Percentiles rank a stretch among this genome's conserved stretches.
Evolutionary conservation across 1,140 invertebrate genomes (phyloP).

Genomic region (Brachionus paranguensis): DNA sequence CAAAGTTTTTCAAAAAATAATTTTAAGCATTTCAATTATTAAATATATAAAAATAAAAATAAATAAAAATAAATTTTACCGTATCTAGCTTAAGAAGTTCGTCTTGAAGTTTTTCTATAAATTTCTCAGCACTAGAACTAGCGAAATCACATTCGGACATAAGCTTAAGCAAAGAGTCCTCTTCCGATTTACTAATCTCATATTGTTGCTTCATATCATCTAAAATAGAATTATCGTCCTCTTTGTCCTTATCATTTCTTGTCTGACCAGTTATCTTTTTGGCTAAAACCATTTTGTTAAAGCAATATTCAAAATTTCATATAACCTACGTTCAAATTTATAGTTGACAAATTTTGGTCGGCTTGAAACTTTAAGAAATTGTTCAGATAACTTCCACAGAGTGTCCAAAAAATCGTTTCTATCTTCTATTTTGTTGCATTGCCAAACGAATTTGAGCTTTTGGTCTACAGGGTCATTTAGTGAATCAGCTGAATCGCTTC

Average conservation of each 20-base stretch:
- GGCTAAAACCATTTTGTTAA: background rate
- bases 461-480: background rate
- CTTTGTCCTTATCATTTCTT: background rate
- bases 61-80: background rate
- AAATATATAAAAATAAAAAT: no score
- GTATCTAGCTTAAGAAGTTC: slow-evolving; percentile 2
- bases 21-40: no score
- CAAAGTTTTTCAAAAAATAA: no score
- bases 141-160: slow-evolving; percentile 39
- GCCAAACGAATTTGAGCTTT: slow-evolving; percentile 35
- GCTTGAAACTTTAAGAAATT: background rate
- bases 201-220: slow-evolving; percentile 11
- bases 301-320: background rate
- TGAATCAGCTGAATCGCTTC: background rate
- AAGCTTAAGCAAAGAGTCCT: slow-evolving; percentile 18
- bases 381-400: slow-evolving; percentile 27
- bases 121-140: slow-evolving; percentile 20
- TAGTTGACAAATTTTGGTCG: slow-evolving; percentile 37
- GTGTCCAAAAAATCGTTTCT: slow-evolving; percentile 38
- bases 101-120: slow-evolving; percentile 26
- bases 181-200: slow-evolving; percentile 12
- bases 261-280: background rate
- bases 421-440: slow-evolving; percentile 5
- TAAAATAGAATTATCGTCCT: background rate
- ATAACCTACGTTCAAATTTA: slow-evolving; percentile 8